Evolutionary conservation across 2,797 vertebrate genomes (phyloP).

Genomic region (Myoxocephalus aenaeus): DNA sequence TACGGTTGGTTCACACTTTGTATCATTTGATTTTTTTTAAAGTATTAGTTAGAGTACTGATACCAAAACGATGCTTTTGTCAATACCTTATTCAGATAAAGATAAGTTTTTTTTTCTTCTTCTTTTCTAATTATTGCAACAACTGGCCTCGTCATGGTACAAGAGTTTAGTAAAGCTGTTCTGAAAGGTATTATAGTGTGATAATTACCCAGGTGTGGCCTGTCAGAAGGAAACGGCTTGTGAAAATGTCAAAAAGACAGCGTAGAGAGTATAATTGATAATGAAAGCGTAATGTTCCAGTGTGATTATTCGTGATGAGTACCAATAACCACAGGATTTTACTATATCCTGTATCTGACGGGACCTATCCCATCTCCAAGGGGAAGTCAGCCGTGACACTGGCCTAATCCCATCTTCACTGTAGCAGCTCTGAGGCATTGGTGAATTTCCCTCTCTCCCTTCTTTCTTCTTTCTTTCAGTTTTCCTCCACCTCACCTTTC

Average conservation of each 20-base stretch:
- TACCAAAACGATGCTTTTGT: neutral
- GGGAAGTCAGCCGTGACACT: slow-evolving; percentile 33
- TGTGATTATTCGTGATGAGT: slow-evolving; percentile 43
- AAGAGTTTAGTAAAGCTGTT: slow-evolving; percentile 20
- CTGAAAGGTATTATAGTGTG: slow-evolving; percentile 24
- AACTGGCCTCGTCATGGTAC: neutral
- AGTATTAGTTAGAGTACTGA: neutral
- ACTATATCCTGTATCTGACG: slow-evolving; percentile 50
- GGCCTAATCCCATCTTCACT: slow-evolving; percentile 15
- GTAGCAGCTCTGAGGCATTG: slow-evolving; percentile 10
- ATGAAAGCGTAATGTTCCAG: slow-evolving; percentile 44
- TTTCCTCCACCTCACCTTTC: slow-evolving; percentile 31
- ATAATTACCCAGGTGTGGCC: slow-evolving; percentile 21
- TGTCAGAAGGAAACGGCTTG: slow-evolving; percentile 35
- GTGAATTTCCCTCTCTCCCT: slow-evolving; percentile 20
- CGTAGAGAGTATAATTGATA: slow-evolving; percentile 20
- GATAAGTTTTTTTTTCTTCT: neutral
- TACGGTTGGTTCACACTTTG: neutral
- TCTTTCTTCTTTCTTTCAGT: neutral
- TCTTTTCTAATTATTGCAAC: neutral
- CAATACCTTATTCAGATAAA: neutral
- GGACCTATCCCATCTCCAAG: slow-evolving; percentile 19
- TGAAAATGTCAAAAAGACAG: slow-evolving; percentile 34
- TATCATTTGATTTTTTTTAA: neutral
- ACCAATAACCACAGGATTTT: slow-evolving; percentile 50